Base-by-base conservation (phyloP, 2,797 vertebrate genomes). In the Hapalemur alaotrensis region DNA sequence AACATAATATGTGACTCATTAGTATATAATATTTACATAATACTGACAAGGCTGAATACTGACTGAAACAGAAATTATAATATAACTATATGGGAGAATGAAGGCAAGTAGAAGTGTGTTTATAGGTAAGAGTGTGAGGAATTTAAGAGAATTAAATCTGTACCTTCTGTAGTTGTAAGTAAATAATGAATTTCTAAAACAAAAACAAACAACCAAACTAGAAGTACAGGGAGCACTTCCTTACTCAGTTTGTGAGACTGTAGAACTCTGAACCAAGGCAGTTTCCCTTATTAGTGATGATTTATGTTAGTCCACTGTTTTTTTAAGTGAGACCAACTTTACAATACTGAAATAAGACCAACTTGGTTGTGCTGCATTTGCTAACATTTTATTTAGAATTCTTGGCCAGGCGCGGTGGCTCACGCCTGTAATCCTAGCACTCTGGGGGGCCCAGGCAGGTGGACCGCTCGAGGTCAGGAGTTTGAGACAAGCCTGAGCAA, bases 171-270 rank as follows among this genome's bases (percentile, higher is more conserved):
- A 76, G 61, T 76, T 83, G 23, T 88, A 89, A 89, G 65, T 38
- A 91, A 93, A 91, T 79, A 46, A 28, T 32, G 48, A 46, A 48
- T 69, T 93, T 93, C 50, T 70, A 88, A 81, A 93, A 65, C 54
- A 13, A 81, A 85, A 92, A 88, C n/a, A 73, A 96, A 48, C n/a
- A 70, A 76, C 12, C 50, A 48, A 57, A 75, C 80, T 1, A 52
- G 30, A 35, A 89, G 67, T 38, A 50, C 11, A 88, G 38, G 72
- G 46, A 89, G 70, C 32, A 72, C 46, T 63, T 32, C 8, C 32
- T 32, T 57, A 63, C 15, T 88, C 52, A 83, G 1, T 70, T n/a
- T 93, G 63, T 89, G 20, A 79, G 43, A 13, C 70, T 67, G 12
- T 35, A 23, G 5, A 69, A 46, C 20, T 41, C 28, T 38, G 20